Percentiles rank a stretch among this genome's conserved stretches.
Conservation (phyloP, 1,140 invertebrate genomes). For the Batillaria attramentaria region DNA sequence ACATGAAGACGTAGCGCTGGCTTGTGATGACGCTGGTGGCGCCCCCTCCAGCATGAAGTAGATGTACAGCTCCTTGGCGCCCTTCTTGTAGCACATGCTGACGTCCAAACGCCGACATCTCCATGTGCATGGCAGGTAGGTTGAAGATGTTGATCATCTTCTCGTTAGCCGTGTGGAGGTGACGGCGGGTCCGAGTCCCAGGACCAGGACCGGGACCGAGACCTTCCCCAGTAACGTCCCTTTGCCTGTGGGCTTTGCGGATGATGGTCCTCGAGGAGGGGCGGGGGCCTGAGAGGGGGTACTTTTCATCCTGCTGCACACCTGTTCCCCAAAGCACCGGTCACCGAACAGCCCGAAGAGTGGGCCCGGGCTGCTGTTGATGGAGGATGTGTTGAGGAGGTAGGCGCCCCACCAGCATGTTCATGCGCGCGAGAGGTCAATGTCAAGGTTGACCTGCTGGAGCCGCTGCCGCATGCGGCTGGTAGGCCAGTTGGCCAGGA, state of each 20-base stretch:
- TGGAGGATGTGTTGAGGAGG: constrained; percentile 14
- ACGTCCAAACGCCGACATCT: constrained; percentile 18
- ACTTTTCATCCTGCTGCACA: too few relatives aligned
- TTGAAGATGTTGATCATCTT: constrained; percentile 30
- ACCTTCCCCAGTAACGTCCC: too few relatives aligned
- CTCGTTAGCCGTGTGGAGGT: background rate
- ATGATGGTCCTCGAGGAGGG: too few relatives aligned
- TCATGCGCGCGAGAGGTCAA: constrained; percentile 20
- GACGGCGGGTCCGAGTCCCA: constrained; percentile 18
- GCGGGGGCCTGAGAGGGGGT: too few relatives aligned
- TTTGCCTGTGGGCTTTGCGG: too few relatives aligned
- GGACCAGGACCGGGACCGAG: background rate
- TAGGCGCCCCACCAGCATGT: constrained; percentile 22
- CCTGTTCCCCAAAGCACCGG: background rate
- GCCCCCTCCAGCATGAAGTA: constrained; percentile 9
- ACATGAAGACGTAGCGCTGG: constrained; percentile 12
- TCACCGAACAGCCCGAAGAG: constrained; percentile 16
- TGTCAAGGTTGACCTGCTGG: background rate
- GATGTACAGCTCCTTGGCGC: constrained; percentile 13
- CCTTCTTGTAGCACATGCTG: constrained; percentile 26
- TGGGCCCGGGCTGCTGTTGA: background rate
- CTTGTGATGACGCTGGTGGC: background rate
- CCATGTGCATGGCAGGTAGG: constrained; percentile 9
- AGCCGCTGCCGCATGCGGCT: background rate
- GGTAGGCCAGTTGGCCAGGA: constrained; percentile 14